These are phyloP conservation scores for Tupaia chinensis DNA, from an alignment of 2,113 vertebrate species.

Conservation along the genomic window DNA sequence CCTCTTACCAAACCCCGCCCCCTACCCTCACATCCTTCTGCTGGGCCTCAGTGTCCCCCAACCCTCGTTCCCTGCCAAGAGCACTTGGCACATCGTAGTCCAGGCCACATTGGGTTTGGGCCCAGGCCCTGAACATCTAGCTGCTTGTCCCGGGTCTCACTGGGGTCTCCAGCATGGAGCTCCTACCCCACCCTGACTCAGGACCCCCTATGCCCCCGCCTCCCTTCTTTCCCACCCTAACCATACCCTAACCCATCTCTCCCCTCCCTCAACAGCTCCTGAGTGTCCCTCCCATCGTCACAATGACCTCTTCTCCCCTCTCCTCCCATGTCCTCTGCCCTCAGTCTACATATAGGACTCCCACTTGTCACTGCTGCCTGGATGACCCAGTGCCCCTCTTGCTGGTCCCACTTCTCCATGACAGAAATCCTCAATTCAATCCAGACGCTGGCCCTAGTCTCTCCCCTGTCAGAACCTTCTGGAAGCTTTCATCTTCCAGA, in stretches of 20 bases:
- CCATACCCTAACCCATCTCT: neutral
- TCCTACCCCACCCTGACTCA: neutral
- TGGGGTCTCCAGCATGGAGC: too few species aligned
- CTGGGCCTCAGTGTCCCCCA: neutral
- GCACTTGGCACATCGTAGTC: too few species aligned
- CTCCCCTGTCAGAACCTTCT: neutral
- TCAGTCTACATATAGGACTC: too few species aligned
- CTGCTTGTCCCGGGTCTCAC: neutral
- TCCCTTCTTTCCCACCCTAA: fast-evolving
- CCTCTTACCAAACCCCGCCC: too few species aligned
- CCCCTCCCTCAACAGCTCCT: neutral
- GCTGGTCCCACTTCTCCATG: neutral
- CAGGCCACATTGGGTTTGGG: neutral
- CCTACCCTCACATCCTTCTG: too few species aligned
- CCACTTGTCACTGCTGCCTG: neutral
- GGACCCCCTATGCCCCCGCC: too few species aligned
- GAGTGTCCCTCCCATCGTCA: neutral
- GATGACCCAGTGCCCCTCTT: neutral
- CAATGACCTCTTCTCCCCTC: neutral
- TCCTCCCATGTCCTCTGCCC: neutral
- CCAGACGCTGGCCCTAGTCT: neutral
- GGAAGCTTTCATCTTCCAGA: neutral
- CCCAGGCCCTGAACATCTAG: fast-evolving
- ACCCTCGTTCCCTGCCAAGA: too few species aligned
- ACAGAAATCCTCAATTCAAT: neutral